A percentile compares a stretch with the other conserved stretches of the same genome.
phyloP scores from a whole-genome alignment of 2,888 invertebrate genomes.

The Schrankia costaestrigalis region DNA sequence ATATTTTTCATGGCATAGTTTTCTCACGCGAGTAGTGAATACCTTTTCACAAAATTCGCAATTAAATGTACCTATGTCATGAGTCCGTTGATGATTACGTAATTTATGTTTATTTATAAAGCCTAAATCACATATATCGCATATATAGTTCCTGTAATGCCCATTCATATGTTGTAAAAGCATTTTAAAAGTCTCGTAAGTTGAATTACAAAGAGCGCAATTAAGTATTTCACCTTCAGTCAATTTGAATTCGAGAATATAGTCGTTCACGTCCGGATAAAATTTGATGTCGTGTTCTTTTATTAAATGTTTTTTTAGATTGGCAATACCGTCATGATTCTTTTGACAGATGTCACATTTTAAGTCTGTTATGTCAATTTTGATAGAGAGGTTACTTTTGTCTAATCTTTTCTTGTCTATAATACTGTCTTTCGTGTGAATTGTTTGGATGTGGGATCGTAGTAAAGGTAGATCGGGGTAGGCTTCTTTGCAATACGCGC shows the following conservation, averaged over 20 bases:
- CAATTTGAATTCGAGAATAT: conserved; percentile 62
- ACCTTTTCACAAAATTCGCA: conserved; percentile 64
- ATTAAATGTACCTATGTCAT: conserved; percentile 57
- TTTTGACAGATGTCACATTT: conserved; percentile 52
- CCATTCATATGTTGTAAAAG: conserved; percentile 68
- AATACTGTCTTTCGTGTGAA: conserved; percentile 43
- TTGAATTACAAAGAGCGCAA: conserved; percentile 60
- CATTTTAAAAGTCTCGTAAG: conserved; percentile 68
- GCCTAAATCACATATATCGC: conserved; percentile 63
- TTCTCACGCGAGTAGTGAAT: conserved; percentile 54
- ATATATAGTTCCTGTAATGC: conserved; percentile 66
- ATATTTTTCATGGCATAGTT: conserved; percentile 65
- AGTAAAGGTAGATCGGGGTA: conserved; percentile 42
- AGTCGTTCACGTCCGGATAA: conserved; percentile 56
- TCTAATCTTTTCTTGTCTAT: conserved; percentile 50
- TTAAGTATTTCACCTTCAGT: conserved; percentile 48
- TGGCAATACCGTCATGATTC: conserved; percentile 38
- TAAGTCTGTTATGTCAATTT: conserved; percentile 64
- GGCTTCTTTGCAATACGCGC: conserved; percentile 59
- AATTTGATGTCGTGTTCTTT: conserved; percentile 58
- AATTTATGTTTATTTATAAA: conserved; percentile 64
- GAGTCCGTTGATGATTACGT: conserved; percentile 59
- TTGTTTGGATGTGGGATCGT: conserved; percentile 39
- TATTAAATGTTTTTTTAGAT: conserved; percentile 52
- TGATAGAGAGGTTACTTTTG: conserved; percentile 59